phyloP scores from a whole-genome alignment of 2,113 vertebrate genomes.

The Vireo altiloquus region DNA sequence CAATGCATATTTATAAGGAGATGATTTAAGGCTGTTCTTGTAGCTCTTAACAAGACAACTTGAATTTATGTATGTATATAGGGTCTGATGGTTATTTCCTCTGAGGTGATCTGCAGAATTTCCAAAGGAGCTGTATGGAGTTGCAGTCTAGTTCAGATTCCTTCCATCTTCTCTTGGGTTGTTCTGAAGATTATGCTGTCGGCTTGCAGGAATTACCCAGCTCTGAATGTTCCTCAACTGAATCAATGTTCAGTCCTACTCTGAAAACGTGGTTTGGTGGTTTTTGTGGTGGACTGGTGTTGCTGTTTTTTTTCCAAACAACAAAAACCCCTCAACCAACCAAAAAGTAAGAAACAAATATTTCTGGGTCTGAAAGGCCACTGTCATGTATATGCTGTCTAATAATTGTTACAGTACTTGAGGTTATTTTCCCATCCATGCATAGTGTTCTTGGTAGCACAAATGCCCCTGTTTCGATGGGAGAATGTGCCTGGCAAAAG shows the following conservation, averaged over 20 bases:
- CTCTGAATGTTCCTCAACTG: not conserved
- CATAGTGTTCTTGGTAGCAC: not conserved
- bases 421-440: conserved; percentile 4
- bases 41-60: not conserved
- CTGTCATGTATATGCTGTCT: not conserved
- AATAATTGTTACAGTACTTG: not conserved
- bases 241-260: not conserved
- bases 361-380: not conserved
- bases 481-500: conserved; percentile 20
- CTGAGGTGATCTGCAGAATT: not conserved
- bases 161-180: not conserved
- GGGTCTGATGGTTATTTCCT: not conserved
- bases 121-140: not conserved
- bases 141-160: not conserved
- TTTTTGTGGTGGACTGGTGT: not conserved
- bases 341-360: not conserved
- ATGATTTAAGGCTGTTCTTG: not conserved
- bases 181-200: not conserved
- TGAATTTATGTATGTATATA: not conserved
- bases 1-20: not conserved
- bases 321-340: not conserved
- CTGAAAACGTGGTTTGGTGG: not conserved
- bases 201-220: not conserved
- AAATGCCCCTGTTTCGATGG: not conserved
- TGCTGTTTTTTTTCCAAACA: not conserved